Conservation (phyloP, 2,113 vertebrate species). For the Coryphaenoides rupestris region DNA sequence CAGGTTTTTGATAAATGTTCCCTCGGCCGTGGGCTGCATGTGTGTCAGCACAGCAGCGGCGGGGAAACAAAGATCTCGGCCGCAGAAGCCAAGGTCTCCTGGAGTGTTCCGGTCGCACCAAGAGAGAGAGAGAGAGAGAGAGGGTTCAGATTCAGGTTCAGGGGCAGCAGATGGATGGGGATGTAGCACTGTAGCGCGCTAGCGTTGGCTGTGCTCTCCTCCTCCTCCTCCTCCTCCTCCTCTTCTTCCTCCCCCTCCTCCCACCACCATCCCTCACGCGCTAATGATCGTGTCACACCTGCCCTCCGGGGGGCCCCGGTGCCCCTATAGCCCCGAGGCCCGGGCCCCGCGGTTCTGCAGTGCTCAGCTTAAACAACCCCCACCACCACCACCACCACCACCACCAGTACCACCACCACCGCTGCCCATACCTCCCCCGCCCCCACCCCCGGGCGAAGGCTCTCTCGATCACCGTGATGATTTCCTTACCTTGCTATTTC, state of each 20-base stretch:
- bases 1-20: conserved; percentile 45
- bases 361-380: conserved; percentile 62
- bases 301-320: conserved; percentile 54
- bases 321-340: conserved; percentile 10
- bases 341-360: conserved; percentile 45
- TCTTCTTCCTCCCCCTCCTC: conserved; percentile 65
- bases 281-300: conserved; percentile 74
- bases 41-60: conserved; percentile 38
- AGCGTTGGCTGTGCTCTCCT: too few relatives aligned
- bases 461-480: conserved; percentile 45
- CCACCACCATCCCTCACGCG: conserved; percentile 67
- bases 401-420: conserved; percentile 30
- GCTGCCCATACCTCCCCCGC: neutral
- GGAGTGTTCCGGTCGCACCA: conserved; percentile 58
- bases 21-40: conserved; percentile 29
- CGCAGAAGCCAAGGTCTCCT: conserved; percentile 60
- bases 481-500: conserved; percentile 15
- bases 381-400: conserved; percentile 20
- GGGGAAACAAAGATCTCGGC: conserved; percentile 60
- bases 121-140: too few relatives aligned
- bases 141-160: conserved; percentile 47
- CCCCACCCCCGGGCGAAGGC: conserved; percentile 8
- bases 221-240: too few relatives aligned
- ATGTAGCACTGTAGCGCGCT: conserved; percentile 43
- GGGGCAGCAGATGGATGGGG: conserved; percentile 69